Base-by-base conservation (phyloP, 2,797 vertebrate genomes). In the Hipposideros larvatus region DNA sequence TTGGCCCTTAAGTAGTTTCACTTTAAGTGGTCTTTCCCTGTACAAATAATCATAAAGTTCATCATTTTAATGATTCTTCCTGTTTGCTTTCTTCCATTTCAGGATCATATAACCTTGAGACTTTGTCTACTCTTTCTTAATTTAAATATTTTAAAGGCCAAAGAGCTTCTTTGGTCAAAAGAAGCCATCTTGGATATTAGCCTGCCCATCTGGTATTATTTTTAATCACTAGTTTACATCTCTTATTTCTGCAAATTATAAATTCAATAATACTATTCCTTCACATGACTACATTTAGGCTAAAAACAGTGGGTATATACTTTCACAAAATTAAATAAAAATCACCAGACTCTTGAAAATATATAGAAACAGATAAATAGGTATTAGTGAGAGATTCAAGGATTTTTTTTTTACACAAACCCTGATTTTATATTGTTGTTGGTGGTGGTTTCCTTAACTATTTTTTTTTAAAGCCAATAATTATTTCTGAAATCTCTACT, bases 311-410 rank as follows among this genome's bases (percentile, higher is more conserved):
- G 28, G 59, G 26, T n/a, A 94, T 46, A 66, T 14, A 43, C 21
- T 65, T 90, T 78, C 26, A 90, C 4, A 87, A 91, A 93, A 87
- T 92, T 94, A 92, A 87, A 46, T 34, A 85, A 74, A 84, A 68
- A 66, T 66, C 11, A 87, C 8, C 11, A 87, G 71, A 59, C 9
- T 86, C 24, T 74, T 83, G 78, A 96, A 73, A 92, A 91, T 66
- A 94, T 34, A 14, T 4, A 51, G 10, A 79, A 34, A 85, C 13
- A 74, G 43, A 90, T 66, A 92, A 80, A 70, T 11, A 90, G 74
- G 24, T 90, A 11, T 70, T 65, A 21, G 74, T 75, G 61, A 96
- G 11, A 6, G 31, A 70, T 26, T 7, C 15, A 93, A 95, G 46
- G 41, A 53, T 4, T 83, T 37, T 87, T 4, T 90, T 65, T 90